Evolutionary conservation across 2,113 vertebrate genomes (phyloP).

Genomic region (Cavia porcellus): DNA sequence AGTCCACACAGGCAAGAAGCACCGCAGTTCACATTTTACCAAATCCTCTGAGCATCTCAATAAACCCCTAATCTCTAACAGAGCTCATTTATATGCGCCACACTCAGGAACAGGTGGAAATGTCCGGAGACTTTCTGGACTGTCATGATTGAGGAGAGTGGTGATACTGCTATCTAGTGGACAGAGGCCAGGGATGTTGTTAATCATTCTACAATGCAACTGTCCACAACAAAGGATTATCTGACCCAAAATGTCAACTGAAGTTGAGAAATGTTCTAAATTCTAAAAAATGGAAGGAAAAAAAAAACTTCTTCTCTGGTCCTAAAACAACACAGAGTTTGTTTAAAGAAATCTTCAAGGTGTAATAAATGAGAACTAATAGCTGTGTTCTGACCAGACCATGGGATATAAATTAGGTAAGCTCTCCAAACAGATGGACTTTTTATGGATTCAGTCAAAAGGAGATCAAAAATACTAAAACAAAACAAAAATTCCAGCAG

Average conservation of each 20-base stretch:
- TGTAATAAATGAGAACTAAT: background rate
- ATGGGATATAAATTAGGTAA: background rate
- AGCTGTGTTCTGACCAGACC: background rate
- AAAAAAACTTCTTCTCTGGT: background rate
- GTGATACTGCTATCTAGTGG: background rate
- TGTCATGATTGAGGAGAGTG: background rate
- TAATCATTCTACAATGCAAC: background rate
- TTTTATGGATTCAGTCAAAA: background rate
- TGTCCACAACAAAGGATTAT: background rate
- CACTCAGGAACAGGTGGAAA: background rate
- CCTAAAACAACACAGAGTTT: conserved; percentile 2
- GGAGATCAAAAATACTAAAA: background rate
- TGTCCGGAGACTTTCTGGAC: background rate
- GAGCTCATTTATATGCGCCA: background rate
- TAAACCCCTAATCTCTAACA: background rate
- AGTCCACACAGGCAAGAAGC: background rate
- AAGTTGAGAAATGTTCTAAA: background rate
- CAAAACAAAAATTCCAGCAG: background rate
- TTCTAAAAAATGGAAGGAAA: background rate
- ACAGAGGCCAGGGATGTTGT: background rate
- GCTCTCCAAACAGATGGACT: background rate
- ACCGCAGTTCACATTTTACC: background rate
- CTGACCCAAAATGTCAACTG: background rate
- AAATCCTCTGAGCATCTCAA: background rate
- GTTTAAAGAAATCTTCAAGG: background rate